Conservation (phyloP, 2,888 invertebrate species). For the Tinea trinotella region DNA sequence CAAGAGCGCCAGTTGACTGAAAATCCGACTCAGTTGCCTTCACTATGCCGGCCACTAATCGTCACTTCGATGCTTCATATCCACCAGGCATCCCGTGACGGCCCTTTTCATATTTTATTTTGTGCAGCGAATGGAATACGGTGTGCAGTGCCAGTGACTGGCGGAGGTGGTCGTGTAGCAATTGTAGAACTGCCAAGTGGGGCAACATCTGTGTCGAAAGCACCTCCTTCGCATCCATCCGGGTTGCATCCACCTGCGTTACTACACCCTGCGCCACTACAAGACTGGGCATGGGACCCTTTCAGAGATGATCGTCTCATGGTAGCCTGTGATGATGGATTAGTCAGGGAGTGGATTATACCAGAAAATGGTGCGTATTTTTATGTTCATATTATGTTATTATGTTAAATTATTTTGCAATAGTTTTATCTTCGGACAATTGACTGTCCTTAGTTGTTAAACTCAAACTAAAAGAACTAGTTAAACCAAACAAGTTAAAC, state of each 20-base stretch:
- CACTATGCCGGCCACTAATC: no score
- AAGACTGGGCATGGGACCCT: conserved; percentile 97
- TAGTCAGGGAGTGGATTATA: conserved; percentile 84
- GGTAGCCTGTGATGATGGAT: conserved; percentile 92
- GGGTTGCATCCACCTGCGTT: conserved; percentile 90
- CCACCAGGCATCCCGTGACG: no score
- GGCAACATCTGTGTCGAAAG: conserved; percentile 32
- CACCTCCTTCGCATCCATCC: conserved; percentile 77
- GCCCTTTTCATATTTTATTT: neutral
- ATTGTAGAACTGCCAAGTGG: conserved; percentile 81
- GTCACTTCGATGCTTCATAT: no score
- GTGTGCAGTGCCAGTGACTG: conserved; percentile 91
- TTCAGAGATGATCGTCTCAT: conserved; percentile 85
- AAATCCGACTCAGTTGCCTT: no score
- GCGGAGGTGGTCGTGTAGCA: conserved; percentile 92
- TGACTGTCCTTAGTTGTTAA: no score
- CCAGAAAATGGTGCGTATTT: conserved; percentile 71
- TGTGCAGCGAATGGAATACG: conserved; percentile 83
- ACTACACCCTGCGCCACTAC: conserved; percentile 89
- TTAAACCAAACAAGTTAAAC: no score
- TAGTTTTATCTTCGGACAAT: no score
- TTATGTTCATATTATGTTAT: no score
- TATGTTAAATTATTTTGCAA: no score
- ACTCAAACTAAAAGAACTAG: no score
- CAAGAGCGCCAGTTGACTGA: no score